phyloP scores from a whole-genome alignment of 2,797 vertebrate species.

The Cirrhinus mrigala region DNA sequence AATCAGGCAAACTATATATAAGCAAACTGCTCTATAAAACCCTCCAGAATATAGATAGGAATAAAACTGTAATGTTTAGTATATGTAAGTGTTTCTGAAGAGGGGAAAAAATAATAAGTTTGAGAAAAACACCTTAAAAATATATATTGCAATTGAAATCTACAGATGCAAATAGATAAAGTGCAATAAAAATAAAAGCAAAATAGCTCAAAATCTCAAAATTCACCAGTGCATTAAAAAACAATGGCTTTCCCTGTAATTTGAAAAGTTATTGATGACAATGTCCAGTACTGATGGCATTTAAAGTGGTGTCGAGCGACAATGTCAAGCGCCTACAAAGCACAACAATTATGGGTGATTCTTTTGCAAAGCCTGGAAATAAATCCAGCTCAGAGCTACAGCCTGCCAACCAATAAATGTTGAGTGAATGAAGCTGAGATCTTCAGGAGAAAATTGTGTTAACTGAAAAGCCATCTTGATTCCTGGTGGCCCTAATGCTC shows the following conservation, averaged over 20 bases:
- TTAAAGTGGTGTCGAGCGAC: neutral
- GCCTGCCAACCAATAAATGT: neutral
- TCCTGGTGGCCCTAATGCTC: conserved; percentile 42
- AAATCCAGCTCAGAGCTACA: neutral
- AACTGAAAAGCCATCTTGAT: conserved; percentile 62
- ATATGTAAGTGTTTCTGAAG: no score
- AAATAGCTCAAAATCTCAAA: neutral
- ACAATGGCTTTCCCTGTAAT: neutral
- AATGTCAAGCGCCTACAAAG: neutral
- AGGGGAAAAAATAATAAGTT: no score
- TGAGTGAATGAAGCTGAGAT: conserved; percentile 61
- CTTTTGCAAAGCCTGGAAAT: neutral
- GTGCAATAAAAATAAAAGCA: neutral
- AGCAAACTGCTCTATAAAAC: no score
- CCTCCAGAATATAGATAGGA: no score
- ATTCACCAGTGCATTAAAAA: neutral
- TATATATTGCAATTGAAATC: neutral
- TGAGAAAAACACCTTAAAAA: neutral
- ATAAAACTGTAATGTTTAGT: no score
- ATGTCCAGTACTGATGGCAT: neutral
- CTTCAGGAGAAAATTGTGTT: conserved; percentile 60
- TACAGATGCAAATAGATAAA: neutral
- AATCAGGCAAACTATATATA: no score
- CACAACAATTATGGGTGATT: neutral
- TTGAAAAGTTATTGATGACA: neutral